Conservation (phyloP, 2,888 invertebrate species). For the Saturnia japonica region DNA sequence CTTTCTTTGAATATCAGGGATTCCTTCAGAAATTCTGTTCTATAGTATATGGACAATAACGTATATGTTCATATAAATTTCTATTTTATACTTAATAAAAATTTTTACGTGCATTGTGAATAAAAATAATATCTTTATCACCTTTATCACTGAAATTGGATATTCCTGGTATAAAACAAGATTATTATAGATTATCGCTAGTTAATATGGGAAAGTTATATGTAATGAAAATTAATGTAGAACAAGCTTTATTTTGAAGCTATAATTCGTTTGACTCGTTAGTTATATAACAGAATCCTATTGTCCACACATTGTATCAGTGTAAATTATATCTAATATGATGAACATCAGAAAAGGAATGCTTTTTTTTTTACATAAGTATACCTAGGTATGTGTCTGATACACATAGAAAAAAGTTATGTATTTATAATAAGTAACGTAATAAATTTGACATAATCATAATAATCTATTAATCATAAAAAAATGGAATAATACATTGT, state of each 20-base stretch:
- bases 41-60: no score
- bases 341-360: slow-evolving; percentile 26
- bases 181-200: background rate
- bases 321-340: slow-evolving; percentile 45
- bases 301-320: slow-evolving; percentile 44
- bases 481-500: no score
- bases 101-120: no score
- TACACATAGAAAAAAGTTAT: background rate
- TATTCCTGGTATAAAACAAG: no score
- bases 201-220: background rate
- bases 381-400: background rate
- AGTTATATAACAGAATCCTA: slow-evolving; percentile 46
- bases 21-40: no score
- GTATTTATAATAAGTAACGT: background rate
- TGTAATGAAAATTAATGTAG: background rate
- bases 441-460: background rate
- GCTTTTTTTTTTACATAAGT: slow-evolving; percentile 21
- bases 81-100: no score
- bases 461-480: no score
- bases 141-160: no score
- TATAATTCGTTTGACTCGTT: slow-evolving; percentile 5
- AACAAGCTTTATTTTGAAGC: slow-evolving; percentile 2
- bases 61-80: no score
- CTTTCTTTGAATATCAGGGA: no score
- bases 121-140: no score